phyloP scores from a whole-genome alignment of 1,140 invertebrate species.

The Trichomalopsis sarcophagae region DNA sequence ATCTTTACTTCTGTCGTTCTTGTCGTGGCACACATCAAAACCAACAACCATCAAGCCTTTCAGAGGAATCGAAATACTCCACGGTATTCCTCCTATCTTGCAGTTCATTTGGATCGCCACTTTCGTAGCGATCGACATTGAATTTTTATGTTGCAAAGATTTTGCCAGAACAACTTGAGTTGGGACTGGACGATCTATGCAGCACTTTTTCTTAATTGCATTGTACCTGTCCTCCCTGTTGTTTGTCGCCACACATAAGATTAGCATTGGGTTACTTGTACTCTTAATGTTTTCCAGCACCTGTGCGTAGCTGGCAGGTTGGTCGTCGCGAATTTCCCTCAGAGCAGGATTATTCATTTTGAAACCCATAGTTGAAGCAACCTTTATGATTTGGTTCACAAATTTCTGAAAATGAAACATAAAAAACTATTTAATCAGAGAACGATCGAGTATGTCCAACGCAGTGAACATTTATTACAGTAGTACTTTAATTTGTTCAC shows the following conservation, averaged over 20 bases:
- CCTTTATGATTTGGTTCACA: slow-evolving; percentile 59
- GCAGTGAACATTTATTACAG: neutral
- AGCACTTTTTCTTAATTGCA: slow-evolving; percentile 90
- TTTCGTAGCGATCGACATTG: slow-evolving; percentile 90
- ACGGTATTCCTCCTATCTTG: slow-evolving; percentile 92
- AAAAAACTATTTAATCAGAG: neutral
- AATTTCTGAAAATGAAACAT: slow-evolving; percentile 56
- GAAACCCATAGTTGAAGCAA: slow-evolving; percentile 75
- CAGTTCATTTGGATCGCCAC: slow-evolving; percentile 90
- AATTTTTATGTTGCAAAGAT: slow-evolving; percentile 72
- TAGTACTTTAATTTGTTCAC: neutral
- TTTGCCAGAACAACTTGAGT: slow-evolving; percentile 84
- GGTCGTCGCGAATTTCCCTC: slow-evolving; percentile 57
- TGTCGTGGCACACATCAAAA: slow-evolving; percentile 91
- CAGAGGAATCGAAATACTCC: slow-evolving; percentile 84
- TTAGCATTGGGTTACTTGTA: slow-evolving; percentile 76
- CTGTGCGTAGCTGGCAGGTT: slow-evolving; percentile 61
- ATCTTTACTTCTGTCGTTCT: slow-evolving; percentile 77
- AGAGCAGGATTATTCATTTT: slow-evolving; percentile 56
- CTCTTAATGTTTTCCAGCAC: slow-evolving; percentile 77
- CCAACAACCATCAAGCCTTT: slow-evolving; percentile 87
- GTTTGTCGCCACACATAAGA: slow-evolving; percentile 82
- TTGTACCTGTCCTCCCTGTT: slow-evolving; percentile 84
- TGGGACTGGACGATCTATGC: slow-evolving; percentile 83
- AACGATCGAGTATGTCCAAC: neutral